Evolutionary conservation across 2,888 invertebrate species (phyloP), one percentile per base, ranked within the genome.

Genomic region (Megastigmus dorsalis): DNA sequence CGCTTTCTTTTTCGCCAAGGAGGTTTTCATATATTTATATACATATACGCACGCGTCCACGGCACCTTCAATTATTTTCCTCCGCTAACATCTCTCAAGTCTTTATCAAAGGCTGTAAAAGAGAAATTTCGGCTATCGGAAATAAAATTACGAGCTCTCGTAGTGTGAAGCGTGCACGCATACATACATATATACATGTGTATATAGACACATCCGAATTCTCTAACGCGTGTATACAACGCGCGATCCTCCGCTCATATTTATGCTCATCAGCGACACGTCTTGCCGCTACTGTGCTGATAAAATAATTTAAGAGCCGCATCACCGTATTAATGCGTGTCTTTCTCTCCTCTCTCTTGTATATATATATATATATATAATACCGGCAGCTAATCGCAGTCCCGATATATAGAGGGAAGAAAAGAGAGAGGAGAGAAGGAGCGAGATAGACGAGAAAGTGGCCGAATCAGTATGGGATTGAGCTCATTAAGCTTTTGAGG

Each of bases 1-100:
- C 38, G 62, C 73, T 74, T 74, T 74, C 73, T 74, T 73, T 70
- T 67, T 55, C 15, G 36, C n/a, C 72, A 6, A 52, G 30, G 20
- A 45, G 15, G 50, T 50, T 23, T 38, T n/a, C n/a, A 20, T 28
- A 10, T 41, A 13, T 48, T 36, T 20, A 3, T n/a, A n/a, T 15
- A 9, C n/a, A n/a, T n/a, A n/a, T n/a, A n/a, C n/a, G n/a, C n/a
- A n/a, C n/a, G n/a, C n/a, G n/a, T n/a, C n/a, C n/a, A n/a, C n/a
- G n/a, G n/a, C n/a, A n/a, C n/a, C n/a, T n/a, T n/a, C n/a, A n/a
- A n/a, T n/a, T n/a, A n/a, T n/a, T n/a, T n/a, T n/a, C n/a, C n/a
- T n/a, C n/a, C n/a, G n/a, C n/a, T n/a, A n/a, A n/a, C n/a, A n/a
- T n/a, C n/a, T n/a, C n/a, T n/a, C n/a, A n/a, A 26, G 20, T 15